phyloP scores from a whole-genome alignment of 2,888 invertebrate species.

The Ectropis crepuscularia region DNA sequence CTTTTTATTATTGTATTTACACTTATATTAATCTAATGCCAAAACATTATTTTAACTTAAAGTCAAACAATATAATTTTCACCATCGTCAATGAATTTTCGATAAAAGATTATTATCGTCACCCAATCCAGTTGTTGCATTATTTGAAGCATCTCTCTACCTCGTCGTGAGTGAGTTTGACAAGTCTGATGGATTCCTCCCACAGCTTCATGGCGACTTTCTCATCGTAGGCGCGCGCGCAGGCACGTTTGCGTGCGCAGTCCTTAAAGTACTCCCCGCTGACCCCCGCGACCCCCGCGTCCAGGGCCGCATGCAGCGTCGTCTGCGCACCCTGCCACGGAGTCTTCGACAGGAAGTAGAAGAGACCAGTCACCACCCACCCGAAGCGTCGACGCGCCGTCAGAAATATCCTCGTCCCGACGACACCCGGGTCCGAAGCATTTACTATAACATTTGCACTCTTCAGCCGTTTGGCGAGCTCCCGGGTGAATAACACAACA shows the following conservation, averaged over 20 bases:
- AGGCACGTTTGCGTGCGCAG: constrained; percentile 84
- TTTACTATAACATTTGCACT: constrained; percentile 89
- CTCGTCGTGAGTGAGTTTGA: constrained; percentile 85
- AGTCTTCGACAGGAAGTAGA: constrained; percentile 85
- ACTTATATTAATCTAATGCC: too few species aligned
- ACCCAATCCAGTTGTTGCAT: not conserved
- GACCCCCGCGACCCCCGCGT: constrained; percentile 86
- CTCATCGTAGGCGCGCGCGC: constrained; percentile 84
- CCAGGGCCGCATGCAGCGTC: constrained; percentile 87
- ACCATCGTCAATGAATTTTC: too few species aligned
- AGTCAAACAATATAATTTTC: too few species aligned
- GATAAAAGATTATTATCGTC: too few species aligned
- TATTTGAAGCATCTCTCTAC: constrained; percentile 76
- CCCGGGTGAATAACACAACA: constrained; percentile 88
- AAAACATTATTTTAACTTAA: too few species aligned
- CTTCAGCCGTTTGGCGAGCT: constrained; percentile 86
- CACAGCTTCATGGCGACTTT: constrained; percentile 89
- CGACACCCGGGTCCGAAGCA: constrained; percentile 92
- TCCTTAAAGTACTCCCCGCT: constrained; percentile 90
- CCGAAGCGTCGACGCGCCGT: constrained; percentile 68
- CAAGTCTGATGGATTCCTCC: constrained; percentile 89
- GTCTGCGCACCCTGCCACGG: constrained; percentile 91
- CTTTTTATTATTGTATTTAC: too few species aligned
- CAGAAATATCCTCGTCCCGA: constrained; percentile 89
- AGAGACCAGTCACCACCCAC: constrained; percentile 77